Percentiles rank a stretch among this genome's conserved stretches.
Conservation (phyloP, 2,888 invertebrate genomes). For the Drosophila helvetica region DNA sequence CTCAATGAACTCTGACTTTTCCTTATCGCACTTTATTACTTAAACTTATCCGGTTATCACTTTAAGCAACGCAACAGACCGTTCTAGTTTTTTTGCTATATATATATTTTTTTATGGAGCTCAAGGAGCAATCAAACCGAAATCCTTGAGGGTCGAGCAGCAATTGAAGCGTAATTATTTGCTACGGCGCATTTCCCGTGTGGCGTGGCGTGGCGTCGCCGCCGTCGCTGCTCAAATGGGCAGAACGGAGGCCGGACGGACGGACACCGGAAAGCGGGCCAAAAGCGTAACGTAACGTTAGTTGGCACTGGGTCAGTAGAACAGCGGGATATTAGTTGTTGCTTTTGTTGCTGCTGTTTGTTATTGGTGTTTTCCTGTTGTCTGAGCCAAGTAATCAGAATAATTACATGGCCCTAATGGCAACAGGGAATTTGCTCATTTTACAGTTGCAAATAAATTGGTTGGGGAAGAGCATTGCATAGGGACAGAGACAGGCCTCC, state of each 20-base stretch:
- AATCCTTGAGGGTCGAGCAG: constrained; percentile 58
- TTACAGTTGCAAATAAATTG: constrained; percentile 43
- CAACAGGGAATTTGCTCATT: constrained; percentile 53
- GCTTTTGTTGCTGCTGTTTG: constrained; percentile 26
- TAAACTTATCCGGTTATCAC: constrained; percentile 8
- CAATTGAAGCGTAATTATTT: constrained; percentile 79
- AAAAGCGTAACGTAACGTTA: constrained; percentile 18
- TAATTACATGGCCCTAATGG: constrained; percentile 74
- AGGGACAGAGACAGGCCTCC: neutral
- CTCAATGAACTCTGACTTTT: neutral
- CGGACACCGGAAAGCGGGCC: constrained; percentile 11
- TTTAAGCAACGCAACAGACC: constrained; percentile 20
- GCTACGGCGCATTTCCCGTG: constrained; percentile 74
- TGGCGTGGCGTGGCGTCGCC: constrained; percentile 43
- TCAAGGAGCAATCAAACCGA: constrained; percentile 59
- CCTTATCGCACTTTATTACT: neutral
- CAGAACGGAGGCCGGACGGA: constrained; percentile 23
- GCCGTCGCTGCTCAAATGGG: constrained; percentile 59
- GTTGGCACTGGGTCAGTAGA: constrained; percentile 74
- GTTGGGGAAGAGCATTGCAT: neutral
- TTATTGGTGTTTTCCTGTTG: constrained; percentile 34
- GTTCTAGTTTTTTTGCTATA: constrained; percentile 3
- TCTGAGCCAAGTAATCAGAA: constrained; percentile 71
- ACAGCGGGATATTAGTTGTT: constrained; percentile 60
- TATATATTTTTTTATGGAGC: constrained; percentile 40